Evolutionary conservation across 2,113 vertebrate species (phyloP).

Genomic region (Austrofundulus limnaeus): DNA sequence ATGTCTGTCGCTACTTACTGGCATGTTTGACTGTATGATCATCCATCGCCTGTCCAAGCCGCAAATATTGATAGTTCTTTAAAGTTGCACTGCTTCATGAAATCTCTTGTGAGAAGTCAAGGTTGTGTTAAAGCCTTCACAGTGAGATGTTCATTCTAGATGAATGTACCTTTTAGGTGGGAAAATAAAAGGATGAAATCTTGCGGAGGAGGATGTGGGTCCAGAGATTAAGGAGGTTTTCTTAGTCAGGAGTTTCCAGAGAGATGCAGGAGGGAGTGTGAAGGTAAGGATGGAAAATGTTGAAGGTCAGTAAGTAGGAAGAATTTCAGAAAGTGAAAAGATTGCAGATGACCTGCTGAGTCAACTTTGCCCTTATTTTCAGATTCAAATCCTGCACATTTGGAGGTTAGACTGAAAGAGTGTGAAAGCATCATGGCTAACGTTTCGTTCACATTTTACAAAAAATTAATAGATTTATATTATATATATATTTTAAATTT

Average conservation of each 20-base stretch:
- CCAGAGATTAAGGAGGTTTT: conserved; percentile 55
- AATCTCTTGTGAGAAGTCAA: not conserved
- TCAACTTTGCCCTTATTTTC: conserved; percentile 1
- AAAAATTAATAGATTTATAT: not conserved
- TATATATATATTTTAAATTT: too few relatives aligned
- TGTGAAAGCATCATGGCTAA: not conserved
- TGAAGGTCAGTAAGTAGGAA: conserved; percentile 5
- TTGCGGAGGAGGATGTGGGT: conserved; percentile 38
- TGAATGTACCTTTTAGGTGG: not conserved
- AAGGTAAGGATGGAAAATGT: conserved; percentile 12
- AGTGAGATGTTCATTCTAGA: conserved; percentile 12
- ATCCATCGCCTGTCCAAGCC: not conserved
- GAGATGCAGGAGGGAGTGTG: conserved; percentile 14
- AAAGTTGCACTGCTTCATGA: not conserved
- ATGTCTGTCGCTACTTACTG: conserved; percentile 68
- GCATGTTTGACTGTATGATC: conserved; percentile 8
- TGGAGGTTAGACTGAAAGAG: not conserved
- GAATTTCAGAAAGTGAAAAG: conserved; percentile 21
- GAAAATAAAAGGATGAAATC: conserved; percentile 41
- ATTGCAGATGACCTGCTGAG: conserved; percentile 2
- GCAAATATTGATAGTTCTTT: not conserved
- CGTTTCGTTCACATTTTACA: not conserved
- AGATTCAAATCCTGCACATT: not conserved
- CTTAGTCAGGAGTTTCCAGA: conserved; percentile 35
- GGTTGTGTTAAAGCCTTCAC: conserved; percentile 25